Percentiles rank a stretch among this genome's conserved stretches.
These are phyloP conservation scores for Chaetodon trifasciatus DNA, from an alignment of 2,797 vertebrate genomes.

Conservation along the genomic window DNA sequence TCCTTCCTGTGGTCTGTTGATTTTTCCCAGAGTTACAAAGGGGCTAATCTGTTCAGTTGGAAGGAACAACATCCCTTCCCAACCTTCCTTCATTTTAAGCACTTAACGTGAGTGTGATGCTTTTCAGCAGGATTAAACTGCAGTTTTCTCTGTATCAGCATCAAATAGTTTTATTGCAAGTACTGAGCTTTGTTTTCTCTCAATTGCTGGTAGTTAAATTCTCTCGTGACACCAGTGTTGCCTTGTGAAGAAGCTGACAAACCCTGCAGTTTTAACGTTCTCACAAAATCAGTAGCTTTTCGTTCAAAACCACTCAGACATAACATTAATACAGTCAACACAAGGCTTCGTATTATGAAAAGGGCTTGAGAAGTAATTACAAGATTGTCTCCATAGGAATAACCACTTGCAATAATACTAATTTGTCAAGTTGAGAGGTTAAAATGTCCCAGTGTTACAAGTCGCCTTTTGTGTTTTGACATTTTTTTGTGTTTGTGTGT, in stretches of 20 bases:
- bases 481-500: neutral
- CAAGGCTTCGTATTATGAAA: neutral
- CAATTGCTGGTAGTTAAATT: slow-evolving; percentile 2
- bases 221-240: neutral
- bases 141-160: no score
- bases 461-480: neutral
- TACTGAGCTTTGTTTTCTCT: slow-evolving; percentile 3
- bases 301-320: slow-evolving; percentile 19
- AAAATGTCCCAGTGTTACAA: neutral
- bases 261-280: neutral
- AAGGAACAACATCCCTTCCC: slow-evolving; percentile 80
- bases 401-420: slow-evolving; percentile 15
- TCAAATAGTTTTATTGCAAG: no score
- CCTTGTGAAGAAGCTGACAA: slow-evolving; percentile 4
- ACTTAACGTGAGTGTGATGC: neutral
- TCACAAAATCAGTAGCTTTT: no score
- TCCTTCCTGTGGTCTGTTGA: slow-evolving; percentile 91
- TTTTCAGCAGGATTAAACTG: neutral
- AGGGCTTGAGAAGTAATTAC: slow-evolving; percentile 10
- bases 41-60: slow-evolving; percentile 87
- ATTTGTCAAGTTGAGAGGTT: neutral
- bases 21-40: slow-evolving; percentile 77
- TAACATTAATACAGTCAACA: slow-evolving; percentile 3
- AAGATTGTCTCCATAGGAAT: slow-evolving; percentile 19
- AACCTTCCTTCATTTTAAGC: neutral